A percentile compares a stretch with the other conserved stretches of the same genome.
Conservation (phyloP, 2,888 invertebrate genomes). For the Patella pellucida region DNA sequence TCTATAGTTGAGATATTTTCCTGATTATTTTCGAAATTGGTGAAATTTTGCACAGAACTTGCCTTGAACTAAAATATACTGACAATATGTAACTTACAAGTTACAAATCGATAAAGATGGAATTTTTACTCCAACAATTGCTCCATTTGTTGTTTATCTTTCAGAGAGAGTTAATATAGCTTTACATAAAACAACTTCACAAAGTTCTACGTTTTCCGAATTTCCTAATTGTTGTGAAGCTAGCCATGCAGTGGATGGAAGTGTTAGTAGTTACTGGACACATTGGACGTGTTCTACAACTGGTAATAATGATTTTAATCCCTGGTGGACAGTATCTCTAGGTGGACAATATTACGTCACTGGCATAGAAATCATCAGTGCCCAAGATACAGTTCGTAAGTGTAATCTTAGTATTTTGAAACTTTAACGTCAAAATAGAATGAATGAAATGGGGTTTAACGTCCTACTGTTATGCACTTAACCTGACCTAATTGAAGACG, state of each 20-base stretch:
- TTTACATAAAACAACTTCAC: not conserved
- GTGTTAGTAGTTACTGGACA: not conserved
- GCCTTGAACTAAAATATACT: too few relatives aligned
- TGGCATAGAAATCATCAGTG: slow-evolving; percentile 3
- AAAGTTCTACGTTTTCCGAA: not conserved
- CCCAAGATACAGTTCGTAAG: not conserved
- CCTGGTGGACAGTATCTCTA: not conserved
- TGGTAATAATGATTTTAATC: slow-evolving; percentile 1
- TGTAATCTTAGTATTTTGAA: too few relatives aligned
- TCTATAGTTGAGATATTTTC: too few relatives aligned
- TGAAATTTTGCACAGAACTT: too few relatives aligned
- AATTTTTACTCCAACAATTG: too few relatives aligned
- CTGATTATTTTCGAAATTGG: too few relatives aligned
- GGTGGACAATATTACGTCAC: not conserved
- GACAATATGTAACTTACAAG: too few relatives aligned
- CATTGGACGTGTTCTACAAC: not conserved
- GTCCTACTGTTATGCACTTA: too few relatives aligned
- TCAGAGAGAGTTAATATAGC: not conserved
- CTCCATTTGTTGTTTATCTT: not conserved
- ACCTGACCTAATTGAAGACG: too few relatives aligned
- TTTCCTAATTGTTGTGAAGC: not conserved
- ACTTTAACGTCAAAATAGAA: too few relatives aligned
- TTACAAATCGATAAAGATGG: too few relatives aligned
- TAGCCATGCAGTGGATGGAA: not conserved
- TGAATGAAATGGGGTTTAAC: too few relatives aligned